Conservation (phyloP, 2,888 invertebrate species). For the Habrosyne pyritoides region DNA sequence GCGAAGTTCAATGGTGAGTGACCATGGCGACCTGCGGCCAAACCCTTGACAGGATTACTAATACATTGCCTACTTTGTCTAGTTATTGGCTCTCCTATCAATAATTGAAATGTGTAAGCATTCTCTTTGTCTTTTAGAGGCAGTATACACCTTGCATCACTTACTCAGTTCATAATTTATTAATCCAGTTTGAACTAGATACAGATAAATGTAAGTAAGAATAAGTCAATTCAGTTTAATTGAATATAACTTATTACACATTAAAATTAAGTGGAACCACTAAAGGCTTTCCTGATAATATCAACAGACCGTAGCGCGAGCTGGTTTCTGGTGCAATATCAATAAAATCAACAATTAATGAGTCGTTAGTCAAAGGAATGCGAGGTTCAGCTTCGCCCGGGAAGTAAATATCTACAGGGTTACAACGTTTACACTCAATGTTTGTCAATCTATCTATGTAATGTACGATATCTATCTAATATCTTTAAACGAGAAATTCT, state of each 20-base stretch:
- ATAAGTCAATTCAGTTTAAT: not conserved
- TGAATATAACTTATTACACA: not conserved
- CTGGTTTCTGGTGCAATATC: conserved; percentile 5
- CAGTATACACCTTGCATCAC: not conserved
- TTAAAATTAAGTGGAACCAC: not conserved
- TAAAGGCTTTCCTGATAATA: not conserved
- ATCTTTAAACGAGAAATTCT: too few species aligned
- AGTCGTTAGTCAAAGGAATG: conserved; percentile 12
- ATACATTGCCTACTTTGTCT: conserved; percentile 5
- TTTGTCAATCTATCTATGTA: conserved; percentile 7
- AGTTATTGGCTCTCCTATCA: conserved; percentile 1
- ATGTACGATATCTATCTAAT: too few species aligned
- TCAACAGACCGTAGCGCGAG: not conserved
- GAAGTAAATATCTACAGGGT: conserved; percentile 7
- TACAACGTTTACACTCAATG: conserved; percentile 7
- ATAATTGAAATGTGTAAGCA: not conserved
- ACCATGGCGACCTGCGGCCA: not conserved
- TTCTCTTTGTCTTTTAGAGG: not conserved
- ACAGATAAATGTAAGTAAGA: not conserved
- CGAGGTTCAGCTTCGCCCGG: conserved; percentile 10
- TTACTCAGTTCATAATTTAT: not conserved
- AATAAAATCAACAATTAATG: conserved; percentile 13
- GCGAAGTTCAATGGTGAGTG: not conserved
- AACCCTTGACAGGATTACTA: not conserved
- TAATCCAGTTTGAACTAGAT: not conserved